Conservation (phyloP, 1,140 invertebrate species). For the Drosophila leontia region DNA sequence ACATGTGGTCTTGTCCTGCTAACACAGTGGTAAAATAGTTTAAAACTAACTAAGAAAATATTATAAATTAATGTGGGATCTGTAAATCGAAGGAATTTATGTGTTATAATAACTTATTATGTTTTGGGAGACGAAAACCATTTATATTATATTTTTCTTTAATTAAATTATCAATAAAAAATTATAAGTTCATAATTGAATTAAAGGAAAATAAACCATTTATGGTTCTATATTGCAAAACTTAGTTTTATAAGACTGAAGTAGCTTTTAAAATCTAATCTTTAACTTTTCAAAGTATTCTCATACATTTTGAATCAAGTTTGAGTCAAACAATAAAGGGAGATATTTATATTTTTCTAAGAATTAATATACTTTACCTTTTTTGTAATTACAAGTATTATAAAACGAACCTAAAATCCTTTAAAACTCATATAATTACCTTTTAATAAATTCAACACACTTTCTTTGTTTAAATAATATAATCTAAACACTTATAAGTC, state of each 20-base stretch:
- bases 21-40: neutral
- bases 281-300: too few species aligned
- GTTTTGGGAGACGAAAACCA: too few species aligned
- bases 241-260: too few species aligned
- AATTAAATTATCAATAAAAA: too few species aligned
- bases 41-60: neutral
- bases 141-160: neutral
- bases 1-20: constrained; percentile 2
- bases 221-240: too few species aligned
- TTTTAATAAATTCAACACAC: neutral
- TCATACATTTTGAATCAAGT: too few species aligned
- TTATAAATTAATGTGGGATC: neutral
- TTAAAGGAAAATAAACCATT: too few species aligned
- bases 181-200: too few species aligned
- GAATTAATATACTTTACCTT: neutral
- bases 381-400: neutral
- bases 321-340: too few species aligned
- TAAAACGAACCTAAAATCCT: neutral
- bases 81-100: neutral
- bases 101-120: neutral
- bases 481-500: neutral
- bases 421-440: neutral
- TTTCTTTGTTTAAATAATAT: neutral
- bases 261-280: too few species aligned
- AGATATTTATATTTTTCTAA: too few species aligned